Conservation (phyloP, 2,113 vertebrate species). For the Sisor rabdophorus region DNA sequence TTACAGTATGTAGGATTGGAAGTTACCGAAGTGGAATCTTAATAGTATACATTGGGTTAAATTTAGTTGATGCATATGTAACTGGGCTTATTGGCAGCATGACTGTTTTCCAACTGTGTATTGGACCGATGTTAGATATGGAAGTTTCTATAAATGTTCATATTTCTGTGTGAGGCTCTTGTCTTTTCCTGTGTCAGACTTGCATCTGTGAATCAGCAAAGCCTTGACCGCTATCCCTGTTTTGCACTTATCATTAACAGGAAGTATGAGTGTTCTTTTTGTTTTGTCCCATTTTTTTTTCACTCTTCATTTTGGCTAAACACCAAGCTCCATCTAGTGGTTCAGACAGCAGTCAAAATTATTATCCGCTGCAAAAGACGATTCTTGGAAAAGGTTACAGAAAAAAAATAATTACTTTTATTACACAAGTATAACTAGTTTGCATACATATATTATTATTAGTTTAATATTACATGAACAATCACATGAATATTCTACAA, state of each 20-base stretch:
- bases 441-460: too few relatives aligned
- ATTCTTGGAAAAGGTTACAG: background rate
- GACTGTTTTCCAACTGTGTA: background rate
- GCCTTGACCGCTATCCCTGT: conserved; percentile 60
- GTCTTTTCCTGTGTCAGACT: conserved; percentile 45
- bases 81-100: background rate
- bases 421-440: background rate
- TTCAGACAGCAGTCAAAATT: background rate
- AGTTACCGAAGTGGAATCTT: conserved; percentile 11
- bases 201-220: conserved; percentile 51
- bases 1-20: background rate
- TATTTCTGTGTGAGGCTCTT: conserved; percentile 41
- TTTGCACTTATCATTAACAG: conserved; percentile 64
- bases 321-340: conserved; percentile 65
- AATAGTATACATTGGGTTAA: conserved; percentile 14
- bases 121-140: background rate
- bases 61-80: background rate
- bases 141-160: conserved; percentile 17
- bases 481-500: background rate
- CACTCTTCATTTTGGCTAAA: conserved; percentile 34
- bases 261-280: conserved; percentile 63
- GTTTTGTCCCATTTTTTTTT: conserved; percentile 46
- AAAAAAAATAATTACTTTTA: background rate
- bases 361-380: background rate
- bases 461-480: background rate